Base-by-base conservation (phyloP, 2,113 vertebrate species). In the Myrmecobius fasciatus region DNA sequence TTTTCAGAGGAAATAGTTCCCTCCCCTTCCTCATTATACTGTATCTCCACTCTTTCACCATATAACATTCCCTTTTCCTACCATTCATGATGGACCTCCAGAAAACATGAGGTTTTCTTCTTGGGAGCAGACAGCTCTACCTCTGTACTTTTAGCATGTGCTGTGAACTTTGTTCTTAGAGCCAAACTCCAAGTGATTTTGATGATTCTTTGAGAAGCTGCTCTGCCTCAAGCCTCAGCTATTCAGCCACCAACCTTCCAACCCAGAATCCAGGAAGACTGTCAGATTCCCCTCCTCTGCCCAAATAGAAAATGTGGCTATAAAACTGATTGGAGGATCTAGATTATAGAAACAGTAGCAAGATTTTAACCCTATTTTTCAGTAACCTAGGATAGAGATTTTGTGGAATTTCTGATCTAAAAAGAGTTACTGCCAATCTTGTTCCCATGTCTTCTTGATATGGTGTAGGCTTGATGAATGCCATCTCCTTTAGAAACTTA, bases 1-100 rank as follows among this genome's bases (percentile, higher is more conserved):
- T 75, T 75, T 83, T 94, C 83, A 25, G 49, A 94, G 43, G 48
- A 95, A 92, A 95, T 94, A 83, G 94, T 91, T 88, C 31, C 28
- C 5, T 94, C 92, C 91, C 52, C 3, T 93, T 94, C 53, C 20
- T 95, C 75, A 22, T 83, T 94, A 5, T 20, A 12, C 28, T 92
- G 46, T 89, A 53, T 92, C 88, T 91, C 52, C 90, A 53, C 6
- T 53, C 93, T 92, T 54, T 91, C 60, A 52, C 14, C 60, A 4
- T 0, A 0, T 51, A 46, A 46, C 88, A 26, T 92, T 90, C 52
- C 9, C 91, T 91, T 95, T 91, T 90, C 53, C 54, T 97, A 52
- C n/a, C 75, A 53, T 51, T 94, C 8, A 54, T 43, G 52, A 83
- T 53, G 56, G 9, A 51, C 25, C 3, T 47, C 36, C n/a, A n/a